Conservation (phyloP, 2,113 vertebrate species). For the Columba livia region DNA sequence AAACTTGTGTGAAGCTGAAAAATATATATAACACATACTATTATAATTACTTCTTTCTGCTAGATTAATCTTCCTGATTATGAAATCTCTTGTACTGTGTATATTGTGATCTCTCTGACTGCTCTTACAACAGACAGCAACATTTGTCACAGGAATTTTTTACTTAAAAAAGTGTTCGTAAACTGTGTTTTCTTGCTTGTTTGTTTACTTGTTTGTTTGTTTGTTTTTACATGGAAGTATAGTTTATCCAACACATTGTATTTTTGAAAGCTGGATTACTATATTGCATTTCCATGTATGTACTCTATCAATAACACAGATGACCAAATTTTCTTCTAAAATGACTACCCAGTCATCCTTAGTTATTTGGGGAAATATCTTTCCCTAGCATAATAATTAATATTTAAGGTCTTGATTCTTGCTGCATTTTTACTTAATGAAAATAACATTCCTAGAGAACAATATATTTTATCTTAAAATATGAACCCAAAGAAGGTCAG, state of each 20-base stretch:
- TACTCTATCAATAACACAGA: background rate
- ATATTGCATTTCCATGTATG: accelerated
- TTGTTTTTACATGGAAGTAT: background rate
- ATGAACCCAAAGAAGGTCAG: background rate
- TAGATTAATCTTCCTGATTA: background rate
- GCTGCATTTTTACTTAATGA: background rate
- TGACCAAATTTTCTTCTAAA: background rate
- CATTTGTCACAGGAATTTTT: background rate
- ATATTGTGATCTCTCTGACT: background rate
- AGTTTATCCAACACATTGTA: background rate
- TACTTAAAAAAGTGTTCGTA: background rate
- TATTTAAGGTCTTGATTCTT: background rate
- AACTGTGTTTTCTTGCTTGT: background rate
- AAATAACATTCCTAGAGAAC: background rate
- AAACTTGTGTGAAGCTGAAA: background rate
- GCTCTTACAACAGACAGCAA: background rate
- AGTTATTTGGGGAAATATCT: background rate
- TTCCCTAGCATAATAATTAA: background rate
- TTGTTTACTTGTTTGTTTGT: too few relatives aligned
- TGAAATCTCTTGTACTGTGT: background rate
- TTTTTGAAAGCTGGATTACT: background rate
- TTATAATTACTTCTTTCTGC: background rate
- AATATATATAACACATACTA: background rate
- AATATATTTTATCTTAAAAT: background rate
- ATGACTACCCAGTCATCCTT: background rate